Base-by-base conservation (phyloP, 2,113 vertebrate species). In the Zapornia atra region DNA sequence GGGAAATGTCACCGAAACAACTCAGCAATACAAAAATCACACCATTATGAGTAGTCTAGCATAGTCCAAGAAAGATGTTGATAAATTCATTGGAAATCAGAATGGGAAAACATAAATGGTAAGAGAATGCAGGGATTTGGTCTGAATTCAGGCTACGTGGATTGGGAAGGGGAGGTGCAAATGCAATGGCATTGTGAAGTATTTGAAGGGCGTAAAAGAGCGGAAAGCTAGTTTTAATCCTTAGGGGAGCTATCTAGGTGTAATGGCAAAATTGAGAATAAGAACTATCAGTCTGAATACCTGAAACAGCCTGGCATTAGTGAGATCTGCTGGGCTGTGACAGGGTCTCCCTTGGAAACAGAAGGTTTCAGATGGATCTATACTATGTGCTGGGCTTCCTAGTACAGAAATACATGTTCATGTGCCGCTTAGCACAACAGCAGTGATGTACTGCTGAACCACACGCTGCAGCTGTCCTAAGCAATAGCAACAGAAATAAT, bases 361-460 rank as follows among this genome's bases (percentile, higher is more conserved):
- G 57, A 11, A 87, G 48, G 29, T 84, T 76, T 84, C 79, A 73
- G 36, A 42, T 59, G 56, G n/a, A 77, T 64, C 51, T 60, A 12
- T 79, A 20, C 22, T 4, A 38, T 60, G 33, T 61, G 63, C 82
- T 86, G 89, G 44, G n/a, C 59, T n/a, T 88, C 80, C 44, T 12
- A 8, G 51, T 1, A 25, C 54, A 61, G 59, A 56, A 19, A 61
- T 36, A 70, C 15, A 46, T 8, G 40, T 11, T 56, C 54, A n/a
- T 6, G 16, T 33, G 51, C 54, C 15, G 26, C 57, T 71, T 50
- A 42, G 51, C 26, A 1, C 6, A 36, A 64, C 57, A 57, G 70
- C 1, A 2, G 25, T 15, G 34, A 65, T 3, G 5, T 17, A 18
- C 17, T 44, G 3, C 0, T 6, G 20, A 51, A 77, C 50, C 34